phyloP scores from a whole-genome alignment of 2,113 vertebrate species.

The Egretta garzetta region DNA sequence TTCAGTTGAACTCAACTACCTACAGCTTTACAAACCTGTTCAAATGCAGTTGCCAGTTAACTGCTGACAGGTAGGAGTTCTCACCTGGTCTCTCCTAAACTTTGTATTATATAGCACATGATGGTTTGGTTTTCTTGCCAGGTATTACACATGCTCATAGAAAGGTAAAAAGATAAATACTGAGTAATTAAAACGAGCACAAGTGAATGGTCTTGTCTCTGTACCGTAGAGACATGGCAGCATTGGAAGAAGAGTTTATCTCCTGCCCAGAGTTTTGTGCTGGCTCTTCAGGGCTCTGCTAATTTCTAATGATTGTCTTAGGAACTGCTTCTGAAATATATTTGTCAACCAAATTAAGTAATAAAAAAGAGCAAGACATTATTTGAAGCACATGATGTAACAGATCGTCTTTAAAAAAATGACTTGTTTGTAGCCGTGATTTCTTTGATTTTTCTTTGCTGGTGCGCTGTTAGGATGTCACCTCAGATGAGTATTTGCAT shows the following conservation, averaged over 20 bases:
- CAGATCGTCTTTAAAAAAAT: neutral
- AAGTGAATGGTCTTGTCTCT: neutral
- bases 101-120: neutral
- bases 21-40: neutral
- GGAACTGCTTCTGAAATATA: neutral
- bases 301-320: neutral
- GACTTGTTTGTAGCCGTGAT: neutral
- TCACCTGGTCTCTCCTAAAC: neutral
- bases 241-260: neutral
- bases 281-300: neutral
- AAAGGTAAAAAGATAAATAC: neutral
- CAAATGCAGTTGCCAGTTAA: neutral
- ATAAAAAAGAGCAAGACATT: neutral
- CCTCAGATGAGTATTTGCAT: neutral
- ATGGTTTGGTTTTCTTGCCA: neutral
- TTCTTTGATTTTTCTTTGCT: neutral
- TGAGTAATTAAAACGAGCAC: neutral
- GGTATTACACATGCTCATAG: accelerated
- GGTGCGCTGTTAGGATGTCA: neutral
- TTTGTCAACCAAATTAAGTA: neutral
- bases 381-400: neutral
- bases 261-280: neutral
- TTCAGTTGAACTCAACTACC: neutral
- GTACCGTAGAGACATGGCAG: neutral
- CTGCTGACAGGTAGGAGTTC: neutral